phyloP scores from a whole-genome alignment of 2,113 vertebrate species.

The Hemiscyllium ocellatum region DNA sequence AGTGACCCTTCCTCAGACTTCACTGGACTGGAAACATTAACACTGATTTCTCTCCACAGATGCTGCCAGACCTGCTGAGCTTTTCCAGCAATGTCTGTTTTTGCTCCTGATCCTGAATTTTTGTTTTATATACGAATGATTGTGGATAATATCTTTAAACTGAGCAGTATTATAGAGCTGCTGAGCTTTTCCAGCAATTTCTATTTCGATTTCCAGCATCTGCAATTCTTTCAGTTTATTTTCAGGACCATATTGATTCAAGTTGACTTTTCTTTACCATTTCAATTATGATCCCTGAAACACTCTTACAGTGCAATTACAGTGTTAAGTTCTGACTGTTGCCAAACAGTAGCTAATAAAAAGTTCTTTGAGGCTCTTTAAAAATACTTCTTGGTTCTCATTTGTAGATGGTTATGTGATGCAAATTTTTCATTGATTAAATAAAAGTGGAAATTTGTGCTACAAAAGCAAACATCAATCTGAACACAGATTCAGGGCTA shows the following conservation, averaged over 20 bases:
- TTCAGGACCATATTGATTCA: neutral
- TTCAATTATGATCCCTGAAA: neutral
- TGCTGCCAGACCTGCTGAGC: too few species aligned
- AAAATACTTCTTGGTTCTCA: neutral
- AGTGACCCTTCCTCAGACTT: too few species aligned
- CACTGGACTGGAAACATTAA: too few species aligned
- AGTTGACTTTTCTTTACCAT: neutral
- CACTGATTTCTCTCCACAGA: too few species aligned
- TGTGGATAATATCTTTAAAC: too few species aligned
- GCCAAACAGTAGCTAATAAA: conserved; percentile 10
- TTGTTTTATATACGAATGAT: too few species aligned
- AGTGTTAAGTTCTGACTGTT: neutral
- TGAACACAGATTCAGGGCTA: conserved; percentile 12
- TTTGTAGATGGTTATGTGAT: neutral
- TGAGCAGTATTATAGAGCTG: too few species aligned
- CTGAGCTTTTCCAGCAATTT: too few species aligned
- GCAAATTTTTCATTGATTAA: conserved; percentile 26
- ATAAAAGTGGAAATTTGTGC: conserved; percentile 33
- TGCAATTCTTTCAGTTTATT: too few species aligned
- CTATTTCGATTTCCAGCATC: too few species aligned
- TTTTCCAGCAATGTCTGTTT: too few species aligned
- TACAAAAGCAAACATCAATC: conserved; percentile 24
- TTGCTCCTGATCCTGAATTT: too few species aligned
- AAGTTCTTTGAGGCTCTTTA: conserved; percentile 27
- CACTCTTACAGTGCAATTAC: neutral